Evolutionary conservation across 2,797 vertebrate genomes (phyloP), one percentile per base, ranked within the genome.

Genomic region (Eospalax fontanierii): DNA sequence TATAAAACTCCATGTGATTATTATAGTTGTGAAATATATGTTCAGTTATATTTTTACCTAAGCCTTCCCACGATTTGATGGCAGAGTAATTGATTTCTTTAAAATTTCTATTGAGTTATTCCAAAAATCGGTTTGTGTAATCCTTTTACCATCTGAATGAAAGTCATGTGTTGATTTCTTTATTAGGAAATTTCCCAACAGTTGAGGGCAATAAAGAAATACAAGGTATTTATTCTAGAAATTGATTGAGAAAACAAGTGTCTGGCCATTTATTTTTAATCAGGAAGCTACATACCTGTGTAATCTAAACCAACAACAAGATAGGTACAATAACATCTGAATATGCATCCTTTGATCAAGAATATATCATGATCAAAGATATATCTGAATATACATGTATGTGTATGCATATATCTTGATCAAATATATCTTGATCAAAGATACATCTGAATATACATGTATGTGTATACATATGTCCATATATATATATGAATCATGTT

Each of bases 1-100:
- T 79, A 61, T 50, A 63, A 95, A 95, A 78, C 43, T 50, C 33
- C 21, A 71, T 90, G 85, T 90, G 89, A 92, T 90, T 87, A 79
- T 71, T 93, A 85, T 24, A 89, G 40, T 91, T 89, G 18, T 78
- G 40, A 7, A 54, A 90, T 95, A 74, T 4, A 54, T 84, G 92
- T 89, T 87, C 76, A 91, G n/a, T 70, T 46, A 21, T 46, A 57
- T 84, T 73, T 28, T 82, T 82, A 38, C n/a, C 33, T 2, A 50
- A 91, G 2, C 33, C 10, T 12, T 28, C 74, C 30, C 40, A 15
- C 54, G 71, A 83, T 76, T 94, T 94, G 80, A 50, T 87, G 70
- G 65, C 94, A 61, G 61, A 33, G 38, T 85, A 86, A 79, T 75
- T 88, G 68, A 71, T 91, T 74, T 84, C 28, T 79, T 96, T 80